Conservation (phyloP, 2,113 vertebrate species). For the Verasper variegatus region DNA sequence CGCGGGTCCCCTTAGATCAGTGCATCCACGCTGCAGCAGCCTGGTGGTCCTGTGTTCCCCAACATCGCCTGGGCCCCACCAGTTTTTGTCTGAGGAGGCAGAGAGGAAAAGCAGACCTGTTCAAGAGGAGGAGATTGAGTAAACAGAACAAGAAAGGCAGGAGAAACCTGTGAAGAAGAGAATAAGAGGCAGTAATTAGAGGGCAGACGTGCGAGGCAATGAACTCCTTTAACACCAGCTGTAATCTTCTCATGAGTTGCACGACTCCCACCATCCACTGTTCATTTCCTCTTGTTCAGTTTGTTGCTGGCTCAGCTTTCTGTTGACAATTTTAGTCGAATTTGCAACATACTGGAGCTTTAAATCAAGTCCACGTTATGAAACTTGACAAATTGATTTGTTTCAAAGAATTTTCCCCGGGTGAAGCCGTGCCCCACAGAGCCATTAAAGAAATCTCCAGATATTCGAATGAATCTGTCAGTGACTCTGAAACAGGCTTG, state of each 20-base stretch:
- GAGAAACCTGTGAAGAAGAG: slow-evolving; percentile 47
- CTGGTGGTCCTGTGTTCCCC: slow-evolving; percentile 22
- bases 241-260: slow-evolving; percentile 53
- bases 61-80: slow-evolving; percentile 15
- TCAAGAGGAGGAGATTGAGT: too few species aligned
- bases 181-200: slow-evolving; percentile 62
- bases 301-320: not conserved
- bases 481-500: slow-evolving; percentile 32
- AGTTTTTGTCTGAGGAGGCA: slow-evolving; percentile 9
- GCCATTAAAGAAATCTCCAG: not conserved
- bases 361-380: not conserved
- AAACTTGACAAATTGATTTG: not conserved
- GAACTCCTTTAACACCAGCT: slow-evolving; percentile 1
- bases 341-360: not conserved
- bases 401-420: not conserved
- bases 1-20: slow-evolving; percentile 31
- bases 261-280: slow-evolving; percentile 12
- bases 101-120: not conserved
- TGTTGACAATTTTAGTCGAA: slow-evolving; percentile 2
- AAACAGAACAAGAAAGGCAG: slow-evolving; percentile 12
- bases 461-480: not conserved
- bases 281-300: slow-evolving; percentile 28
- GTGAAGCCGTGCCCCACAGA: too few species aligned
- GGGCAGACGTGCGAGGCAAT: slow-evolving; percentile 51
- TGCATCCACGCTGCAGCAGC: slow-evolving; percentile 13